phyloP scores from a whole-genome alignment of 92 coral and sea anemone genomes.

The Palythoa grandiflora region DNA sequence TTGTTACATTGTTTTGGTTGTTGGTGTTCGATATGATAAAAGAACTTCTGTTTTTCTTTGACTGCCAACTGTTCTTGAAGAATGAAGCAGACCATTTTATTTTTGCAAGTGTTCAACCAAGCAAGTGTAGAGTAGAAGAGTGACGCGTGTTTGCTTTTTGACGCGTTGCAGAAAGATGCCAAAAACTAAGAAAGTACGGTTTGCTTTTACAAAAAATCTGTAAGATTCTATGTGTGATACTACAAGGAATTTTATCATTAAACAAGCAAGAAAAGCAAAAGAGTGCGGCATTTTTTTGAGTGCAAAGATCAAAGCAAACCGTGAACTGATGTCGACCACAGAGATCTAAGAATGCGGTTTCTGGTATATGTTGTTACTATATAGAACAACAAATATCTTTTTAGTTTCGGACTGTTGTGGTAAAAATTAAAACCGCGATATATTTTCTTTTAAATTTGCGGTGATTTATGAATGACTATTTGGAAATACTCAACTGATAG shows the following conservation, averaged over 20 bases:
- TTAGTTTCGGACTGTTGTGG: neutral
- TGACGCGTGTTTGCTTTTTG: constrained; percentile 12
- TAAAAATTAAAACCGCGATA: neutral
- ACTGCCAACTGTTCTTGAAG: neutral
- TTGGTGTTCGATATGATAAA: constrained; percentile 2
- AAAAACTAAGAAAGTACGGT: constrained; percentile 4
- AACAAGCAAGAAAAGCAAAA: neutral
- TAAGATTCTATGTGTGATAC: neutral
- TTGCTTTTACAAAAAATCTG: neutral
- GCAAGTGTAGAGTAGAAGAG: constrained; percentile 7
- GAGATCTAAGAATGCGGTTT: constrained; percentile 22
- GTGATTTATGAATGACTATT: neutral
- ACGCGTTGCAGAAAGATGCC: constrained; percentile 29
- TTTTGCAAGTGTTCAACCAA: constrained; percentile 34
- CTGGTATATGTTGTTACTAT: neutral
- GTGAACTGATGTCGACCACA: neutral
- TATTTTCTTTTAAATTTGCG: neutral
- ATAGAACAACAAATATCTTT: neutral
- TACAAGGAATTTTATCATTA: neutral
- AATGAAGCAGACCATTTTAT: constrained; percentile 10
- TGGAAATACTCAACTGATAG: neutral
- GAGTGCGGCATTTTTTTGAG: neutral
- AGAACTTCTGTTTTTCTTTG: neutral
- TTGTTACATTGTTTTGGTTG: constrained; percentile 17
- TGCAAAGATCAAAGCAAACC: constrained; percentile 25